Percentiles rank a stretch among this genome's conserved stretches.
phyloP scores from a whole-genome alignment of 1,140 invertebrate genomes.

The Meloidogyne chitwoodi region DNA sequence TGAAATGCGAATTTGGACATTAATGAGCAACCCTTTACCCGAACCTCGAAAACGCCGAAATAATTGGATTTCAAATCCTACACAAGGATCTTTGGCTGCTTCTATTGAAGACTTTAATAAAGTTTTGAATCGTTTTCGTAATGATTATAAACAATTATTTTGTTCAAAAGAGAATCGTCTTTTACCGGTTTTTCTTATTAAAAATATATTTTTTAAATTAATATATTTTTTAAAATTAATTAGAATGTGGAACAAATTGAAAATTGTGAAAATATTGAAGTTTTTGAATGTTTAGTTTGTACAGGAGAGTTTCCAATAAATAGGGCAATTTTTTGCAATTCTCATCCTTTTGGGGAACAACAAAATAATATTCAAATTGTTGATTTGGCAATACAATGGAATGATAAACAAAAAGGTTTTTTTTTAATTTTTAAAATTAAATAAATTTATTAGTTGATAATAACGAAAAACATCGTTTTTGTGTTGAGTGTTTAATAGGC shows the following conservation, averaged over 20 bases:
- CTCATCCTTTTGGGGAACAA: neutral
- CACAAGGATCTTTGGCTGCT: neutral
- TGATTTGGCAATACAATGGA: neutral
- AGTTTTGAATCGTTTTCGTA: conserved; percentile 4
- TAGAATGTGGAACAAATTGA: neutral
- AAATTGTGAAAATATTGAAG: neutral
- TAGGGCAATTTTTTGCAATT: neutral
- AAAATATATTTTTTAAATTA: no score
- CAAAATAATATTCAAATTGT: neutral
- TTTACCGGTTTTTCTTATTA: conserved; percentile 5
- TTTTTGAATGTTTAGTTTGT: conserved; percentile 19
- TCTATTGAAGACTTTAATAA: conserved; percentile 10
- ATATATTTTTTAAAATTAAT: neutral
- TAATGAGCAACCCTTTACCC: neutral
- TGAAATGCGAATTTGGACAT: neutral
- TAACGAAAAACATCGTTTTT: conserved; percentile 21
- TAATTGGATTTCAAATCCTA: conserved; percentile 18
- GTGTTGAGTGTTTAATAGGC: conserved; percentile 23
- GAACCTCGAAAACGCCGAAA: conserved; percentile 13
- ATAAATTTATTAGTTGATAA: neutral
- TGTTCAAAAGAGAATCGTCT: neutral
- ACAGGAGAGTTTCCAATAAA: conserved; percentile 4
- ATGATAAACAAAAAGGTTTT: neutral
- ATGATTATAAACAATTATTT: conserved; percentile 21
- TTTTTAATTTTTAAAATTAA: neutral